Conservation (phyloP, 2,113 vertebrate species). For the Morphnarchus princeps region DNA sequence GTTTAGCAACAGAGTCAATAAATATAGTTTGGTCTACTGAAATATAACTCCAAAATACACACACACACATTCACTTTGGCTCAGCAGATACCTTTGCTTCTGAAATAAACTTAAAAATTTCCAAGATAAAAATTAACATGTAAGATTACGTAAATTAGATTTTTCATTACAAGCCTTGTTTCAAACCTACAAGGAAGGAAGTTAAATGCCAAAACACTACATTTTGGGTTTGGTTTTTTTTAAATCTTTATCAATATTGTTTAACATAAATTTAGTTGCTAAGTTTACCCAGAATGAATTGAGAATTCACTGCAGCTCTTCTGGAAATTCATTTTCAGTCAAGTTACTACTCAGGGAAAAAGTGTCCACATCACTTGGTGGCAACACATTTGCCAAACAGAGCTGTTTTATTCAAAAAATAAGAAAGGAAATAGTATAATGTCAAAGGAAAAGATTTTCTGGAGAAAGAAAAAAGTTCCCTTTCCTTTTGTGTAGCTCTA, state of each 20-base stretch:
- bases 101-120: neutral
- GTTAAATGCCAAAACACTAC: neutral
- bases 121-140: neutral
- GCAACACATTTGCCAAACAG: neutral
- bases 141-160: neutral
- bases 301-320: neutral
- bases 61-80: neutral
- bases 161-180: neutral
- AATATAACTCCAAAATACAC: neutral
- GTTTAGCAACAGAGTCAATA: neutral
- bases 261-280: neutral
- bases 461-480: neutral
- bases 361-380: rapidly evolving
- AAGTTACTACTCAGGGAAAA: neutral
- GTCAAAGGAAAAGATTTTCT: neutral
- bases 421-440: neutral
- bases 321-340: neutral
- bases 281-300: neutral
- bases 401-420: neutral
- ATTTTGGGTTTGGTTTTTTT: neutral
- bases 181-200: neutral
- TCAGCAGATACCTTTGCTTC: neutral
- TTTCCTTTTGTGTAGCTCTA: neutral
- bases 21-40: neutral
- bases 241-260: neutral